phyloP scores from a whole-genome alignment of 1,140 invertebrate genomes.

The Temnothorax curvispinosus region DNA sequence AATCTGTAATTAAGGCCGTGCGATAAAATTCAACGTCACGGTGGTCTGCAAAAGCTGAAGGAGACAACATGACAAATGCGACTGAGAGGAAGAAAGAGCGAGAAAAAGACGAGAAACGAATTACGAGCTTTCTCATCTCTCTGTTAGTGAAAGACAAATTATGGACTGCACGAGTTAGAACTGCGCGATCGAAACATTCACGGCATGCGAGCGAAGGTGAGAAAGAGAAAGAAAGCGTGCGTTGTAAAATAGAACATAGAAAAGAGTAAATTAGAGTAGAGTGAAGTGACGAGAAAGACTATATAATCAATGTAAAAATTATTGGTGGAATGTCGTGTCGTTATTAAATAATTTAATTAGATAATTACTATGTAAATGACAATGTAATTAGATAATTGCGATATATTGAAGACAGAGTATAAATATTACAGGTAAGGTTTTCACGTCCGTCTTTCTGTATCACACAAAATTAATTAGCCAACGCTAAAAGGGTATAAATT shows the following conservation, averaged over 20 bases:
- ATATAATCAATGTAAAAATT: not conserved
- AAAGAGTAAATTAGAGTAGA: not conserved
- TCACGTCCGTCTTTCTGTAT: not conserved
- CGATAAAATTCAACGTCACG: conserved; percentile 51
- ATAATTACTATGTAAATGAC: not conserved
- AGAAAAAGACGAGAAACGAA: conserved; percentile 11
- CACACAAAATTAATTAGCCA: conserved; percentile 1
- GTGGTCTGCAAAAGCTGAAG: conserved; percentile 5
- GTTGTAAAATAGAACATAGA: conserved; percentile 19
- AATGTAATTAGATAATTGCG: not conserved
- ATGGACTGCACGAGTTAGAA: conserved; percentile 34
- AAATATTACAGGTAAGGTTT: not conserved
- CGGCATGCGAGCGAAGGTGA: conserved; percentile 17
- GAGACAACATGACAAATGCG: conserved; percentile 37
- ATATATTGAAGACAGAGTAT: not conserved
- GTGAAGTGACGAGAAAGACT: not conserved
- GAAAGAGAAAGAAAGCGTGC: not conserved
- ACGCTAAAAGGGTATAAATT: not conserved
- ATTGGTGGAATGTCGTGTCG: no score
- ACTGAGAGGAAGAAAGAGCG: not conserved
- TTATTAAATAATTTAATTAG: not conserved
- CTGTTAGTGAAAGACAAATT: conserved; percentile 39
- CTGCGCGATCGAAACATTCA: not conserved
- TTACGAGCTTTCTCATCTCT: conserved; percentile 21
- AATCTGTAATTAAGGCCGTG: conserved; percentile 53